These are phyloP conservation scores for Herpetotheres cachinnans DNA, from an alignment of 2,113 vertebrate genomes.

Conservation along the genomic window DNA sequence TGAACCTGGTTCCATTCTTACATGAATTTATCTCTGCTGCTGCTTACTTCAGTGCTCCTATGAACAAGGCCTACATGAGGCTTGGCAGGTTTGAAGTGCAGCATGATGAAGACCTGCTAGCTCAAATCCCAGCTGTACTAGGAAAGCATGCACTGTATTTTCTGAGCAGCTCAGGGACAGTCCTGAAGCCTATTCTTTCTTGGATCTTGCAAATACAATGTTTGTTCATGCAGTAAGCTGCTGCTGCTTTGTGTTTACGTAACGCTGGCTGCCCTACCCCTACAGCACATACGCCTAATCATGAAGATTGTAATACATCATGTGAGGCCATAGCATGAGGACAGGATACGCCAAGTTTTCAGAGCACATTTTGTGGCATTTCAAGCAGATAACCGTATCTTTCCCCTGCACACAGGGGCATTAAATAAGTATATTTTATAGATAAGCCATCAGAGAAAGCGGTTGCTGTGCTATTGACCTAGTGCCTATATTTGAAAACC, in stretches of 20 bases:
- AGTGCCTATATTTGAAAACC: not conserved
- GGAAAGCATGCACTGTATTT: not conserved
- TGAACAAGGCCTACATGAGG: accelerated
- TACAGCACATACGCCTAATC: not conserved
- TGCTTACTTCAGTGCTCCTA: not conserved
- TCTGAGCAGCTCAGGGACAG: not conserved
- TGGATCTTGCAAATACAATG: not conserved
- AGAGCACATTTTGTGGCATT: not conserved
- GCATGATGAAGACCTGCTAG: not conserved
- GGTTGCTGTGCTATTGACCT: not conserved
- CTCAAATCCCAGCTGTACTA: not conserved
- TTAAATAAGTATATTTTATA: not conserved
- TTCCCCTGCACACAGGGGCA: not conserved
- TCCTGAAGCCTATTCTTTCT: not conserved
- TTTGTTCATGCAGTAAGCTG: not conserved
- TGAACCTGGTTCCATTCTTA: not conserved
- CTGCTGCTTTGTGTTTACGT: not conserved
- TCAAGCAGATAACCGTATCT: not conserved
- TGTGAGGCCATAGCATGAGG: not conserved
- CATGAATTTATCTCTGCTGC: not conserved
- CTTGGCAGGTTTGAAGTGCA: not conserved
- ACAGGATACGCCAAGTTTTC: not conserved
- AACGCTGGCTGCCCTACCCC: not conserved
- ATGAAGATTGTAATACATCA: not conserved
- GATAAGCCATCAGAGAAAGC: not conserved